Evolutionary conservation across 1,140 invertebrate species (phyloP).

Genomic region (Diorhabda sublineata): DNA sequence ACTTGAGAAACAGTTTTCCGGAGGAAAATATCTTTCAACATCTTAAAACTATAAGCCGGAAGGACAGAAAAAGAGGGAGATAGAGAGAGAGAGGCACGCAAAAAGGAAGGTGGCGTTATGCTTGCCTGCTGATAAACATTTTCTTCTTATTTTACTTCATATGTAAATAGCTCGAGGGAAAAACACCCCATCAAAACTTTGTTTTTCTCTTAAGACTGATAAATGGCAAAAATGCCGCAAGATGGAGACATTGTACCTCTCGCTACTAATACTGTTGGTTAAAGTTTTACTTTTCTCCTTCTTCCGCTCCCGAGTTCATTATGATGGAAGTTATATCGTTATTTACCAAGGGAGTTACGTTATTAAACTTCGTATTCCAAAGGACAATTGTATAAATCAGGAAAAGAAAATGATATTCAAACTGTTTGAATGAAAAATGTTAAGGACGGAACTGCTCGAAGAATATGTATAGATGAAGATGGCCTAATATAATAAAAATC

Average conservation of each 20-base stretch:
- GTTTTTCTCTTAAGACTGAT: conserved; percentile 2
- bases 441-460: too few relatives aligned
- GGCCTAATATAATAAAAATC: too few relatives aligned
- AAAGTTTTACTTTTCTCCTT: neutral
- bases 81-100: too few relatives aligned
- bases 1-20: neutral
- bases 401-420: too few relatives aligned
- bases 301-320: neutral
- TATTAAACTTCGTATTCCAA: too few relatives aligned
- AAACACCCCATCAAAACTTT: conserved; percentile 2
- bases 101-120: neutral
- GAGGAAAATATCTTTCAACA: conserved; percentile 2
- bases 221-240: conserved; percentile 2
- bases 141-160: conserved; percentile 1
- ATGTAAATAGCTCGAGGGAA: conserved; percentile 1
- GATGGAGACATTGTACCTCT: conserved; percentile 1
- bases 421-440: too few relatives aligned
- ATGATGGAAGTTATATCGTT: conserved; percentile 1
- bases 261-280: neutral
- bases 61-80: neutral
- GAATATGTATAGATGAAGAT: too few relatives aligned
- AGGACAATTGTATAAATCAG: too few relatives aligned
- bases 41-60: conserved; percentile 2
- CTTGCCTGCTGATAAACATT: conserved; percentile 1
- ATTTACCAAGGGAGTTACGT: neutral